Percentiles rank a stretch among this genome's conserved stretches.
phyloP scores from a whole-genome alignment of 1,140 invertebrate species.

The Tenebrio molitor region DNA sequence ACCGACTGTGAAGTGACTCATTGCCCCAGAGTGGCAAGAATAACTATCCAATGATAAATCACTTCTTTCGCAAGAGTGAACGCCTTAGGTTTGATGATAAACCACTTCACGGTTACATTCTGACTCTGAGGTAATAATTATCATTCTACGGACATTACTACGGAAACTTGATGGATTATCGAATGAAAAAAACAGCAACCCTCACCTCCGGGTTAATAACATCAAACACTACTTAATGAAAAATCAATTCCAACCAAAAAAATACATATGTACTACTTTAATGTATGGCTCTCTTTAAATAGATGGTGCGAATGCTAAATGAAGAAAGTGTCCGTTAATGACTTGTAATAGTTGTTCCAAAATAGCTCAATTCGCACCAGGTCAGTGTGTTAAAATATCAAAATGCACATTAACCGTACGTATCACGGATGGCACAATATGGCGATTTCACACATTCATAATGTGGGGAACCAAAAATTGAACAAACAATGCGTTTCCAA shows the following conservation, averaged over 20 bases:
- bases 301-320: no score
- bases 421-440: conserved; percentile 22
- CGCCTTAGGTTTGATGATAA: conserved; percentile 23
- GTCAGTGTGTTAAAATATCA: conserved; percentile 30
- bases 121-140: background rate
- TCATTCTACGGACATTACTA: background rate
- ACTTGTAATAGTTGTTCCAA: conserved; percentile 15
- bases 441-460: conserved; percentile 13
- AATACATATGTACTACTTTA: no score
- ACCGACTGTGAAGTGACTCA: background rate
- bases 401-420: conserved; percentile 11
- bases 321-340: conserved; percentile 15
- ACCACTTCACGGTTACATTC: conserved; percentile 12
- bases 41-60: conserved; percentile 18
- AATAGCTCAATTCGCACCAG: conserved; percentile 21
- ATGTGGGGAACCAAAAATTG: background rate
- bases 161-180: background rate
- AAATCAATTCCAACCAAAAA: no score
- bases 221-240: no score
- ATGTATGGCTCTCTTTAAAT: no score
- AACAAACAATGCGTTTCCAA: conserved; percentile 14
- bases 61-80: conserved; percentile 30
- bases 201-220: no score
- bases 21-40: background rate
- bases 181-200: background rate